Evolutionary conservation across 2,797 vertebrate species (phyloP).

Genomic region (Psittacula derbiana): DNA sequence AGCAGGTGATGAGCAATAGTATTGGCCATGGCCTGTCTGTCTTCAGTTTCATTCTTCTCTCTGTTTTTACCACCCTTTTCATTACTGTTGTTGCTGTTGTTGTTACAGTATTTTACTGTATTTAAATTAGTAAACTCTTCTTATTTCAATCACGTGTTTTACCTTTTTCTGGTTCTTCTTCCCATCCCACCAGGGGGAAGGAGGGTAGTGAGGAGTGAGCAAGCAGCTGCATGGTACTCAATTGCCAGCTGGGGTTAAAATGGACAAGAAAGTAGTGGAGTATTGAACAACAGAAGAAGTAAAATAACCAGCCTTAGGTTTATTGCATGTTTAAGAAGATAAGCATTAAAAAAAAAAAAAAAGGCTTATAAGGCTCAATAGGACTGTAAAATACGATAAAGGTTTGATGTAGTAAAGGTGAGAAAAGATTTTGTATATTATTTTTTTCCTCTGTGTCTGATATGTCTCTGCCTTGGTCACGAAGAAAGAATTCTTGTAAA

Average conservation of each 20-base stretch:
- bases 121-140: too few species aligned
- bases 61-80: not conserved
- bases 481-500: not conserved
- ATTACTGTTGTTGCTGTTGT: not conserved
- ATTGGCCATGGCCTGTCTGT: not conserved
- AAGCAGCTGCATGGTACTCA: not conserved
- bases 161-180: not conserved
- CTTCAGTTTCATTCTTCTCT: not conserved
- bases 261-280: not conserved
- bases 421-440: not conserved
- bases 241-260: not conserved
- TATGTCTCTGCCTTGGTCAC: not conserved
- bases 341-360: not conserved
- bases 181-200: not conserved
- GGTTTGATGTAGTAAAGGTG: not conserved
- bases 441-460: accelerated
- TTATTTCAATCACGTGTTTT: too few species aligned
- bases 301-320: not conserved
- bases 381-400: not conserved
- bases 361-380: not conserved
- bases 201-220: not conserved
- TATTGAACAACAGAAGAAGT: not conserved
- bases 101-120: too few species aligned
- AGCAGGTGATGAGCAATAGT: too few species aligned
- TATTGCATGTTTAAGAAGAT: not conserved